These are phyloP conservation scores for Pristionchus mayeri DNA, from an alignment of 2,888 invertebrate species.

Conservation along the genomic window DNA sequence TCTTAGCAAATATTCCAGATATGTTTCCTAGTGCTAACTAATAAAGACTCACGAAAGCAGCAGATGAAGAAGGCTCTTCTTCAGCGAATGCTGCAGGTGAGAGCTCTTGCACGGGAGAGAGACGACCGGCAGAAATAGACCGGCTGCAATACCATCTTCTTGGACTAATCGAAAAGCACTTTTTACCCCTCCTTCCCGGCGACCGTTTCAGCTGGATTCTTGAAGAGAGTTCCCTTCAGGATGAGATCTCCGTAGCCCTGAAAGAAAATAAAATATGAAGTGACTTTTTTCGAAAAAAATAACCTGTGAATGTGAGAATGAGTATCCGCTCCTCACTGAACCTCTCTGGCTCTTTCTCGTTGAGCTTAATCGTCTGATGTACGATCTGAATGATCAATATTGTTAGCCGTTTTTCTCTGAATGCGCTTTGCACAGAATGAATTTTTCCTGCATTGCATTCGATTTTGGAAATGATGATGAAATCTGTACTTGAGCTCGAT, in stretches of 20 bases:
- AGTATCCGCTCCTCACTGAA: constrained; percentile 95
- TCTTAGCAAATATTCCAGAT: no score
- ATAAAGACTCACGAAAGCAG: no score
- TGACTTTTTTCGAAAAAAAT: background rate
- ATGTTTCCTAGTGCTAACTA: no score
- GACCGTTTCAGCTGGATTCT: constrained; percentile 62
- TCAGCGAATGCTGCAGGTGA: no score
- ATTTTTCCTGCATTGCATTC: no score
- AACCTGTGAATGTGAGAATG: constrained; percentile 94
- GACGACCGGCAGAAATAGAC: background rate
- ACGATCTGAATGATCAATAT: constrained; percentile 53
- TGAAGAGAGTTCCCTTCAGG: constrained; percentile 80
- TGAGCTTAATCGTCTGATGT: constrained; percentile 71
- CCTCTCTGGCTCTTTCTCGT: constrained; percentile 88
- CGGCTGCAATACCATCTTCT: background rate
- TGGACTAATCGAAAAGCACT: background rate
- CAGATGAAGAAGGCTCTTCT: no score
- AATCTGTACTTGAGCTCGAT: background rate
- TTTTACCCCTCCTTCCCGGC: background rate
- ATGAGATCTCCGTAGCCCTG: constrained; percentile 93
- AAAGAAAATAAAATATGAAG: background rate
- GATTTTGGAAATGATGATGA: background rate
- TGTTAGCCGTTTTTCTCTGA: background rate
- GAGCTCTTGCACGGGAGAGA: constrained; percentile 15
- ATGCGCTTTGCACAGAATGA: no score